Conservation (phyloP, 1,140 invertebrate species). For the Amyelois transitella region DNA sequence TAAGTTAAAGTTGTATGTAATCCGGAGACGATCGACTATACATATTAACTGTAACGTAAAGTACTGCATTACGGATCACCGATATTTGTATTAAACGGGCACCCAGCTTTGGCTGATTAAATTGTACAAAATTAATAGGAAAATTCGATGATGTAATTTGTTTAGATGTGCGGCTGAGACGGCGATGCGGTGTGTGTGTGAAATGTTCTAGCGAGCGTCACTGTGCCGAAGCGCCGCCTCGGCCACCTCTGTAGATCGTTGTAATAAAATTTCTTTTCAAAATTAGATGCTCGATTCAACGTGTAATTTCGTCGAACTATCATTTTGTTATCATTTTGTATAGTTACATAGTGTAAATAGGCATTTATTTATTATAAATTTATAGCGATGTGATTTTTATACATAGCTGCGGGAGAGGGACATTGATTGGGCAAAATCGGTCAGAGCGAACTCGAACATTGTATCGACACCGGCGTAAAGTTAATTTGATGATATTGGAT, state of each 20-base stretch:
- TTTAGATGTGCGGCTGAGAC: slow-evolving; percentile 36
- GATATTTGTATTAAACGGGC: slow-evolving; percentile 61
- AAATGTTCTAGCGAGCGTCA: neutral
- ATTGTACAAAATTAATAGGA: slow-evolving; percentile 67
- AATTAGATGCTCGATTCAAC: slow-evolving; percentile 66
- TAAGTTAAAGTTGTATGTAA: slow-evolving; percentile 72
- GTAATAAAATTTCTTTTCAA: slow-evolving; percentile 53
- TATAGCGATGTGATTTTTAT: slow-evolving; percentile 70
- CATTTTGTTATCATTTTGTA: slow-evolving; percentile 74
- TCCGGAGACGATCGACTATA: slow-evolving; percentile 55
- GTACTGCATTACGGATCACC: slow-evolving; percentile 58
- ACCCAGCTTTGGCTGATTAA: slow-evolving; percentile 63
- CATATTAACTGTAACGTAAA: neutral
- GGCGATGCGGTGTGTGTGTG: slow-evolving; percentile 21
- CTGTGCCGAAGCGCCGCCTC: slow-evolving; percentile 15
- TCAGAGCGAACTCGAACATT: slow-evolving; percentile 49
- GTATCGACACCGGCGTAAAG: slow-evolving; percentile 48
- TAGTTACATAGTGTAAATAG: slow-evolving; percentile 74
- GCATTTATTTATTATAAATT: slow-evolving; percentile 75
- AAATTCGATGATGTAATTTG: slow-evolving; percentile 57
- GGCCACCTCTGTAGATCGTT: slow-evolving; percentile 45
- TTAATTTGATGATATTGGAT: slow-evolving; percentile 64
- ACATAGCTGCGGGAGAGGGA: slow-evolving; percentile 66
- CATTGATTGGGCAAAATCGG: slow-evolving; percentile 42
- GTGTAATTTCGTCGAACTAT: slow-evolving; percentile 68